Evolutionary conservation across 2,113 vertebrate species (phyloP).

Genomic region (Suricata suricatta): DNA sequence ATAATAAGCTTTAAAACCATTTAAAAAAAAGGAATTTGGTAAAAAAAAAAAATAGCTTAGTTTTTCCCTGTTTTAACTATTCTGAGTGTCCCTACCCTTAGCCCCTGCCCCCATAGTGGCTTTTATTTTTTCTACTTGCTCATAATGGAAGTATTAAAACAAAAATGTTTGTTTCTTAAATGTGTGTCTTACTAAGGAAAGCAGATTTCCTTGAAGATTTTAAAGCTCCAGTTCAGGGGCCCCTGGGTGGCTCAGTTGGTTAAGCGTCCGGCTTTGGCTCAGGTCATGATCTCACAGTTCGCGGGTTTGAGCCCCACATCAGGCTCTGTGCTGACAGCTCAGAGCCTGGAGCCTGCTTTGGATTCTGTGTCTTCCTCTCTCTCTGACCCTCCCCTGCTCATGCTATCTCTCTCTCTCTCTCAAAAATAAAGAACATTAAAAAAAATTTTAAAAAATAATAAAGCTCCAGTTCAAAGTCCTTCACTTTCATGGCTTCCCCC

Average conservation of each 20-base stretch:
- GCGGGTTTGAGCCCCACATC: too few species aligned
- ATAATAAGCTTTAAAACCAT: neutral
- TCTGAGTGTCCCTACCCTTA: too few species aligned
- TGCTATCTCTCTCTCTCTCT: too few species aligned
- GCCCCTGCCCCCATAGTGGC: rapidly evolving
- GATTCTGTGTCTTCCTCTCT: too few species aligned
- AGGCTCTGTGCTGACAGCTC: too few species aligned
- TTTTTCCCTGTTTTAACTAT: neutral
- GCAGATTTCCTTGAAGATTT: neutral
- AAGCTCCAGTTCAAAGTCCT: neutral
- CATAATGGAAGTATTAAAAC: neutral
- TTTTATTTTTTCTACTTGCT: neutral
- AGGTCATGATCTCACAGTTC: too few species aligned
- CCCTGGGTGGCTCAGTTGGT: too few species aligned
- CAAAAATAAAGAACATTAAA: too few species aligned
- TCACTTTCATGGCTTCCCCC: neutral
- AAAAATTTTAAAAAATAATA: too few species aligned
- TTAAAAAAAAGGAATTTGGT: neutral
- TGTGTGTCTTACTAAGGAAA: neutral
- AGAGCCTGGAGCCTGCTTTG: too few species aligned
- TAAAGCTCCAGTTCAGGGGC: neutral
- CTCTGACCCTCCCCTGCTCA: too few species aligned
- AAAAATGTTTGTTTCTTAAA: neutral
- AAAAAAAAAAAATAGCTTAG: neutral
- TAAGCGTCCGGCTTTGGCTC: too few species aligned